A percentile compares a stretch with the other conserved stretches of the same genome.
Evolutionary conservation across 1,140 invertebrate species (phyloP).

Genomic region (Listronotus bonariensis): DNA sequence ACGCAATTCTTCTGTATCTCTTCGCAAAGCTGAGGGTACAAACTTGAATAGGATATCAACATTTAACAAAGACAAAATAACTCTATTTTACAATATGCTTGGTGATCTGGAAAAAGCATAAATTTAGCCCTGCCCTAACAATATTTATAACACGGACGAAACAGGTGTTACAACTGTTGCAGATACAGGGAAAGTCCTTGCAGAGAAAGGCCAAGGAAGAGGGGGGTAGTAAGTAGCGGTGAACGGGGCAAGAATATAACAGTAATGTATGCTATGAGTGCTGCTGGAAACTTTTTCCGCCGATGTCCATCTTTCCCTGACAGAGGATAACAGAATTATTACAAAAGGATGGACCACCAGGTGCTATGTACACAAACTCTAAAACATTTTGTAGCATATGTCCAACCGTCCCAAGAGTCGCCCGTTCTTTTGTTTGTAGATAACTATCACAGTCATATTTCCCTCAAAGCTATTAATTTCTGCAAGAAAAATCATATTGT

Average conservation of each 20-base stretch:
- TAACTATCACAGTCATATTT: too few species aligned
- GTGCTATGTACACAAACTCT: too few species aligned
- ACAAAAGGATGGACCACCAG: too few species aligned
- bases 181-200: constrained; percentile 40
- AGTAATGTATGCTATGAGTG: not conserved
- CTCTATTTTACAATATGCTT: constrained; percentile 34
- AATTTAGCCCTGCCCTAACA: constrained; percentile 41
- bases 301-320: too few species aligned
- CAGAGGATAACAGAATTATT: too few species aligned
- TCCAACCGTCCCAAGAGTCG: too few species aligned
- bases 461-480: too few species aligned
- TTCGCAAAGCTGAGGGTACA: constrained; percentile 47
- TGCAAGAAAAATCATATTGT: too few species aligned
- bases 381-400: too few species aligned
- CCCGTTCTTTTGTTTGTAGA: too few species aligned
- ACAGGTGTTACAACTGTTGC: constrained; percentile 42
- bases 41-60: constrained; percentile 38
- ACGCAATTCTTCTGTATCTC: constrained; percentile 28
- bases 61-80: constrained; percentile 43
- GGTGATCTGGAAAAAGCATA: constrained; percentile 39
- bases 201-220: constrained; percentile 48
- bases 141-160: constrained; percentile 42
- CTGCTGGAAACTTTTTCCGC: too few species aligned
- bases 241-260: constrained; percentile 43
- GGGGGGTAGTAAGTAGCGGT: constrained; percentile 46